phyloP scores from a whole-genome alignment of 2,888 invertebrate species.

The Axea sp. region DNA sequence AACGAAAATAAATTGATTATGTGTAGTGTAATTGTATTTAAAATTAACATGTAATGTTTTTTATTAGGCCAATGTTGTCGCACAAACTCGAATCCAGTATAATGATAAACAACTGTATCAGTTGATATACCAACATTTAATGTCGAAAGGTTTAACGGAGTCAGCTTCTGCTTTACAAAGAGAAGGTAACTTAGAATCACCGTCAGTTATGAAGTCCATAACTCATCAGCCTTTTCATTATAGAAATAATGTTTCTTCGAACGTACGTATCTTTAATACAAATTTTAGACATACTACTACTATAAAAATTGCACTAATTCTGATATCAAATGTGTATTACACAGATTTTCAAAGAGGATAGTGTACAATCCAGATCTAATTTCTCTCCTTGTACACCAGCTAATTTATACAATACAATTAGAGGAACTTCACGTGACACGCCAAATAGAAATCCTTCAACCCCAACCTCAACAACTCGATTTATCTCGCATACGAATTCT shows the following conservation, averaged over 20 bases:
- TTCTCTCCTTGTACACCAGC: conserved; percentile 76
- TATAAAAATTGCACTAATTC: too few species aligned
- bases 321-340: too few species aligned
- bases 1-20: too few species aligned
- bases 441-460: conserved; percentile 69
- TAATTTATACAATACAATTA: conserved; percentile 74
- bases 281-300: too few species aligned
- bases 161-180: conserved; percentile 87
- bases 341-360: conserved; percentile 51
- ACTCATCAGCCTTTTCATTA: conserved; percentile 76
- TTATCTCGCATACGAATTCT: conserved; percentile 71
- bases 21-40: too few species aligned
- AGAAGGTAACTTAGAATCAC: conserved; percentile 87
- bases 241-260: conserved; percentile 71
- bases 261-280: too few species aligned
- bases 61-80: conserved; percentile 92
- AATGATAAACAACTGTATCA: conserved; percentile 96
- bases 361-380: conserved; percentile 68
- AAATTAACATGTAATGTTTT: too few species aligned
- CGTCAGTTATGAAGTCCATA: conserved; percentile 78
- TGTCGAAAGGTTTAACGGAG: conserved; percentile 86
- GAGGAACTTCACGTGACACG: conserved; percentile 71
- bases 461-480: conserved; percentile 73
- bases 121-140: conserved; percentile 93
- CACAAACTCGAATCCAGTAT: conserved; percentile 96